A percentile compares a stretch with the other conserved stretches of the same genome.
phyloP scores from a whole-genome alignment of 2,888 invertebrate species.

The Bellardia bayeri region DNA sequence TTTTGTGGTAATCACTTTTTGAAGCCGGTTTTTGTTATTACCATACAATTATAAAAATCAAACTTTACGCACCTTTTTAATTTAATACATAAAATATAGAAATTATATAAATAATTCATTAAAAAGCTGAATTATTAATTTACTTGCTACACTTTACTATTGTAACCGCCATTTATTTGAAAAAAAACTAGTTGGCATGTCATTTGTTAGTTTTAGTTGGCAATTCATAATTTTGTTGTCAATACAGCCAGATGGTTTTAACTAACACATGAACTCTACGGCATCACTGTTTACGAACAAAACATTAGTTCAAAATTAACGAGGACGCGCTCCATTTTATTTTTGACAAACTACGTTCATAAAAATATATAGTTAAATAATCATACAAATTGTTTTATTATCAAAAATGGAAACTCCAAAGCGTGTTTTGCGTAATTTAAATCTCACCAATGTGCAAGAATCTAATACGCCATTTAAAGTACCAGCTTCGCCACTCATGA shows the following conservation, averaged over 20 bases:
- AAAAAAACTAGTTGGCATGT: neutral
- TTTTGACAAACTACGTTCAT: neutral
- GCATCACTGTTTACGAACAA: neutral
- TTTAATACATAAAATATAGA: too few species aligned
- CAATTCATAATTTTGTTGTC: neutral
- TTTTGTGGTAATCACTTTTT: too few species aligned
- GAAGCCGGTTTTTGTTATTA: too few species aligned
- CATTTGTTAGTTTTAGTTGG: neutral
- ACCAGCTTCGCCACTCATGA: slow-evolving; percentile 90
- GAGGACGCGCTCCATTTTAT: slow-evolving; percentile 16
- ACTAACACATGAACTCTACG: neutral
- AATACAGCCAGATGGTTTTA: too few species aligned
- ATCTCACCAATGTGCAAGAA: slow-evolving; percentile 10
- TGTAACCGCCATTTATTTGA: neutral
- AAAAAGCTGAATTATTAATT: too few species aligned
- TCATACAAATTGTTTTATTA: neutral
- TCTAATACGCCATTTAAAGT: slow-evolving; percentile 84
- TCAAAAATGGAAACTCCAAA: slow-evolving; percentile 65
- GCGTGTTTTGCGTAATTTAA: slow-evolving; percentile 47
- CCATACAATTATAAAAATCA: too few species aligned
- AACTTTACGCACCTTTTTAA: too few species aligned
- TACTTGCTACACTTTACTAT: neutral
- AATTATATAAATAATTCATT: too few species aligned
- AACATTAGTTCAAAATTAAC: slow-evolving; percentile 7
- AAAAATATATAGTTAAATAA: neutral